Evolutionary conservation across 2,113 vertebrate species (phyloP).

Genomic region (Numida meleagris): DNA sequence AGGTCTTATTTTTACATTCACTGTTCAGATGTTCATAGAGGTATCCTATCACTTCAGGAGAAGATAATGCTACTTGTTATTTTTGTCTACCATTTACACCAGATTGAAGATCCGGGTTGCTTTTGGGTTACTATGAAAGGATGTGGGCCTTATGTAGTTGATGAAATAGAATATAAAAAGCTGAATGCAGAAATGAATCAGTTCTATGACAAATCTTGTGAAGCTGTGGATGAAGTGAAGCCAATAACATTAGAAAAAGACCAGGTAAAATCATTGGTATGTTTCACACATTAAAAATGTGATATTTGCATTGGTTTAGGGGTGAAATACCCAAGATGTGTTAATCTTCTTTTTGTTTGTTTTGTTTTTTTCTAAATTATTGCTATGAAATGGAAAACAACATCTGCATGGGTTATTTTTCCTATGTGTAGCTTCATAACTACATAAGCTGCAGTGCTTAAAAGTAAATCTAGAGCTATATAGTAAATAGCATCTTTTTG

Average conservation of each 20-base stretch:
- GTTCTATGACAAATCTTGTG: conserved; percentile 63
- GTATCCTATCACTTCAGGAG: not conserved
- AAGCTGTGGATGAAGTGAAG: conserved; percentile 57
- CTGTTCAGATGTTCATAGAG: not conserved
- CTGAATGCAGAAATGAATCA: conserved; percentile 74
- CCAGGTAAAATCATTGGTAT: conserved; percentile 70
- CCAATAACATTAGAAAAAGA: conserved; percentile 64
- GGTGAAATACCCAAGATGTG: rapidly evolving
- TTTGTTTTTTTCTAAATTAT: not conserved
- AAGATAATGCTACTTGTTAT: not conserved
- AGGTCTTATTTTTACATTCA: not conserved
- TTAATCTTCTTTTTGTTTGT: not conserved
- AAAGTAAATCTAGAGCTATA: not conserved
- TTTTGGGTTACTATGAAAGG: conserved; percentile 80
- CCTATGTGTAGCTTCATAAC: not conserved
- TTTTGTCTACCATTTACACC: not conserved
- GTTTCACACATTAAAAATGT: not conserved
- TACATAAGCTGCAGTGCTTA: not conserved
- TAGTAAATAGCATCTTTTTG: not conserved
- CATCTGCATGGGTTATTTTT: rapidly evolving
- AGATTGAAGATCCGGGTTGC: conserved; percentile 79
- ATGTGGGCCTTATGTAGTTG: not conserved
- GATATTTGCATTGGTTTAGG: not conserved
- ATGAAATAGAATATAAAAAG: conserved; percentile 72
- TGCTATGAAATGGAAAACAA: not conserved